These are phyloP conservation scores for Platanista minor DNA, from an alignment of 2,113 vertebrate genomes.

Conservation along the genomic window DNA sequence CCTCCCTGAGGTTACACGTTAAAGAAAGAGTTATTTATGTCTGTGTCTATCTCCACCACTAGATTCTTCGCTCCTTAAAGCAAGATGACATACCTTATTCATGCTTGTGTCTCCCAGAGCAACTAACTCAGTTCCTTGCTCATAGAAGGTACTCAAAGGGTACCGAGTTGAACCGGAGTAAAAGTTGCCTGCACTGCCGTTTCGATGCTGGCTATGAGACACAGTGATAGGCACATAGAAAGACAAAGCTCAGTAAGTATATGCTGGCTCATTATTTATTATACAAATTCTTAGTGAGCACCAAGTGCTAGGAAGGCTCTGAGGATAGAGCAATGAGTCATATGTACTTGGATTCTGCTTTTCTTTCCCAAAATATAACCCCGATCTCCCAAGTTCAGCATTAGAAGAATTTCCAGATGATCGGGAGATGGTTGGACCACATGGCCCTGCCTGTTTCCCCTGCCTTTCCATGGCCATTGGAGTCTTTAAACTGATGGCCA, in stretches of 20 bases:
- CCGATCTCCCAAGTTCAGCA: not conserved
- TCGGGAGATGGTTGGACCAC: not conserved
- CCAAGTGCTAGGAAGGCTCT: not conserved
- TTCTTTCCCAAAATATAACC: constrained; percentile 37
- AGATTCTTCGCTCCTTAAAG: constrained; percentile 29
- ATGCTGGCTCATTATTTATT: not conserved
- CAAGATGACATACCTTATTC: not conserved
- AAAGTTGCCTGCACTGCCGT: not conserved
- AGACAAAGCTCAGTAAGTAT: constrained; percentile 18
- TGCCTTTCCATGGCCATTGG: not conserved
- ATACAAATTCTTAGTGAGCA: not conserved
- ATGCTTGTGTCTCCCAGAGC: not conserved
- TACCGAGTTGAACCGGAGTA: not conserved
- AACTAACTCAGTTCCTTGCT: not conserved
- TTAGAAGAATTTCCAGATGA: constrained; percentile 28
- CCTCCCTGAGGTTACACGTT: not conserved
- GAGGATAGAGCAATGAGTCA: constrained; percentile 1
- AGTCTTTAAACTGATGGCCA: not conserved
- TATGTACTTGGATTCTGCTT: constrained; percentile 39
- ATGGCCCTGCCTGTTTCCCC: not conserved
- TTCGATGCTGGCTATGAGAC: constrained; percentile 18
- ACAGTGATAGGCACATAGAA: not conserved
- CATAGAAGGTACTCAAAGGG: not conserved
- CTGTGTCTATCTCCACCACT: not conserved
- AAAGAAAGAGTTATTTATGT: not conserved